Conservation (phyloP, 1,140 invertebrate genomes). For the Plectrocnemia conspersa region DNA sequence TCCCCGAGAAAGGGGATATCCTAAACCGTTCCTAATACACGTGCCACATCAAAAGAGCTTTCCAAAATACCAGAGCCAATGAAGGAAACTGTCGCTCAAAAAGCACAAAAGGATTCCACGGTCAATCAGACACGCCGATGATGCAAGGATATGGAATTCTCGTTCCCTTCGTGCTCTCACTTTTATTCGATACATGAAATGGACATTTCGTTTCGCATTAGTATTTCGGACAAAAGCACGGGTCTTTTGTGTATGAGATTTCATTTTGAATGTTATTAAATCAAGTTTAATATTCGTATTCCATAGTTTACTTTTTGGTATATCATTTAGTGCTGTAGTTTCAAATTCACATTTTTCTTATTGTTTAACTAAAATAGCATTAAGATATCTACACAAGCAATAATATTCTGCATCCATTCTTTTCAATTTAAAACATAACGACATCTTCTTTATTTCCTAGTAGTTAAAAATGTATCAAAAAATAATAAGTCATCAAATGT, state of each 20-base stretch:
- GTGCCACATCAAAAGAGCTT: constrained; percentile 12
- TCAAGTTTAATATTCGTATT: background rate
- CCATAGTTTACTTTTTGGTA: no score
- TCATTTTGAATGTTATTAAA: background rate
- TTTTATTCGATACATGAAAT: no score
- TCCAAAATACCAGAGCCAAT: constrained; percentile 13
- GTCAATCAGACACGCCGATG: constrained; percentile 18
- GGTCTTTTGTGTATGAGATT: background rate
- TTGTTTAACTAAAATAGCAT: no score
- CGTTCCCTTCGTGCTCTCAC: background rate
- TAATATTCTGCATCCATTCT: no score
- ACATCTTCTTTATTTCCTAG: no score
- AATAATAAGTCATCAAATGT: no score
- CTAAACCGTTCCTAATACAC: constrained; percentile 11
- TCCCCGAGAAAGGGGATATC: constrained; percentile 8
- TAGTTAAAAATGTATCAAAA: no score
- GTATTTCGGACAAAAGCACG: background rate
- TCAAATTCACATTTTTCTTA: no score
- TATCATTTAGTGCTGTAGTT: no score
- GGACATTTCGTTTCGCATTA: constrained; percentile 6
- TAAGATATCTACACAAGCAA: no score
- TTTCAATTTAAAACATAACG: no score
- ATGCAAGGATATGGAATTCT: constrained; percentile 11
- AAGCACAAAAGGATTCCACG: constrained; percentile 8
- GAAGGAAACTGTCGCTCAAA: constrained; percentile 16